These are phyloP conservation scores for Branchellion lobata DNA, from an alignment of 2,888 invertebrate genomes.

Conservation along the genomic window DNA sequence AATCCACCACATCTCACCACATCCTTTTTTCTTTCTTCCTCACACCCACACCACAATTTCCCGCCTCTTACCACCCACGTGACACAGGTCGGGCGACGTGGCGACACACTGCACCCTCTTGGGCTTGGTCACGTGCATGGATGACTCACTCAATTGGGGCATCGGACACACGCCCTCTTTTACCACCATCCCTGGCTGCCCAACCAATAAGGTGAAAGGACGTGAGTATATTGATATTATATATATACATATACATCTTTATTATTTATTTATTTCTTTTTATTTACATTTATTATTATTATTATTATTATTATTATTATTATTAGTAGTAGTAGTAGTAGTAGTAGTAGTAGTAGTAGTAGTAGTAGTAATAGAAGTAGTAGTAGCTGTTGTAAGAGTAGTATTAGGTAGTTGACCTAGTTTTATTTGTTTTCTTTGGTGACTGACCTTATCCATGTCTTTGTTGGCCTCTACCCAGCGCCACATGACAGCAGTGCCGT, in stretches of 20 bases:
- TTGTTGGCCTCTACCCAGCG: slow-evolving; percentile 67
- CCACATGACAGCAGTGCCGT: slow-evolving; percentile 87
- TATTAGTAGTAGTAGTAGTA: background rate
- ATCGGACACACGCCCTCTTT: slow-evolving; percentile 82
- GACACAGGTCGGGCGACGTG: slow-evolving; percentile 69
- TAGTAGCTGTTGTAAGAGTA: too few relatives aligned
- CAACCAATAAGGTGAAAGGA: too few relatives aligned
- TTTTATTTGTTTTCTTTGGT: too few relatives aligned
- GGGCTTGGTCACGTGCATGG: slow-evolving; percentile 11
- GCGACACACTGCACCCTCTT: slow-evolving; percentile 81
- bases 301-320: too few relatives aligned
- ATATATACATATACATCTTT: too few relatives aligned
- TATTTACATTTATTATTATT: too few relatives aligned
- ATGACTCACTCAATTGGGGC: slow-evolving; percentile 66
- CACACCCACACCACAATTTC: background rate
- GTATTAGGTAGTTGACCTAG: too few relatives aligned
- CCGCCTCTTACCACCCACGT: slow-evolving; percentile 52
- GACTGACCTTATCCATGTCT: too few relatives aligned
- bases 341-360: background rate
- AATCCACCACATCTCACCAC: background rate
- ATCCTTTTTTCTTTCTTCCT: background rate
- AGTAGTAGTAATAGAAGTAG: slow-evolving; percentile 50
- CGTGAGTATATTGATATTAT: too few relatives aligned
- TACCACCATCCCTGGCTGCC: slow-evolving; percentile 67
- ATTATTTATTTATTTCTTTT: background rate